Evolutionary conservation across 92 coral and sea anemone genomes (phyloP), one percentile per base, ranked within the genome.

Genomic region (Umimayanthus kanabou): DNA sequence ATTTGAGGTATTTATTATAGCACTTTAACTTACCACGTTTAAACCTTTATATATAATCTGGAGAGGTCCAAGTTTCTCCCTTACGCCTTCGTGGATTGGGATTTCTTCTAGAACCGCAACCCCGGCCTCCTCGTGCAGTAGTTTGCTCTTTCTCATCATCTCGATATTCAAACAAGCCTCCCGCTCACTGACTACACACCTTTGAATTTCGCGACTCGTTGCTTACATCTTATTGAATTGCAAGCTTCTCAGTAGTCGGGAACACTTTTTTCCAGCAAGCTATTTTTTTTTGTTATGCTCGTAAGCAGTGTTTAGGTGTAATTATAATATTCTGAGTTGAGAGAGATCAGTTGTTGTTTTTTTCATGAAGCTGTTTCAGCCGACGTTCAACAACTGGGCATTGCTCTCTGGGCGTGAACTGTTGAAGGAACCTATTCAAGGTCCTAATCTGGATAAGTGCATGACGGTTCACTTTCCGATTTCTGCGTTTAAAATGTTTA

Each of bases 321-420:
- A 23, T 47, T n/a, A n/a, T 15, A n/a, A 78, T 50, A 9, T 49
- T 40, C 82, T 4, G 50, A 18, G 40, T 64, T 49, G 13, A 78
- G 66, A 47, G 40, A 25, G 23, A 15, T 4, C 2, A 78, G 82
- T 26, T 78, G 65, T 22, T 37, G 23, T 78, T 78, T 50, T 78
- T 23, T 28, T 49, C 23, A 8, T 78, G 66, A 2, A 50, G 65
- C 39, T 78, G 22, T 0, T 50, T 78, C 82, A 78, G 40, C 33
- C 49, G 81, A 15, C 65, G 5, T 49, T 57, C n/a, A 25, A 77
- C 81, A 37, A 77, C 20, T 47, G 6, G 2, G 39, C 65, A 47
- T 57, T 39, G 65, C 66, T 77, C 81, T 23, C 28, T 77, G 64
- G 49, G 81, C 23, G 82, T 78, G 37, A 78, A 47, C 4, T 66